phyloP scores from a whole-genome alignment of 2,797 vertebrate genomes.

The Buceros bicornis region DNA sequence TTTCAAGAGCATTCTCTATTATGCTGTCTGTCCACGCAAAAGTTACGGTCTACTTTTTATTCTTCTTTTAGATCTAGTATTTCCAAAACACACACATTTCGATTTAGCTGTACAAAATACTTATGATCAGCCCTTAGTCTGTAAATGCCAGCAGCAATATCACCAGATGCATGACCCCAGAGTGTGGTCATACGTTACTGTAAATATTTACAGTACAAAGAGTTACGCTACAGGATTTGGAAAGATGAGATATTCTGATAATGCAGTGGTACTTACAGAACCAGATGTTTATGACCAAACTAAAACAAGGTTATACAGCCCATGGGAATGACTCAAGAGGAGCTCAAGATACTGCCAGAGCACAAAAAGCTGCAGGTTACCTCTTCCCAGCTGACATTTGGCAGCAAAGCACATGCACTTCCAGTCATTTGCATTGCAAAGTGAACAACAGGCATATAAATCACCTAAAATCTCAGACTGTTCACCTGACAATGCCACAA shows the following conservation, averaged over 20 bases:
- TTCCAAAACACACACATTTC: not conserved
- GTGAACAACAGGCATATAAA: constrained; percentile 17
- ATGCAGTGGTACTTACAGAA: not conserved
- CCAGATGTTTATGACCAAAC: not conserved
- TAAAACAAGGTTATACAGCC: not conserved
- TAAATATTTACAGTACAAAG: not conserved
- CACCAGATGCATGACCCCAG: not conserved
- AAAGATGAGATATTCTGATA: not conserved
- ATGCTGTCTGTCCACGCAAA: not conserved
- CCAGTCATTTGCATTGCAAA: constrained; percentile 38
- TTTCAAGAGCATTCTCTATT: not conserved
- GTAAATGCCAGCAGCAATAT: not conserved
- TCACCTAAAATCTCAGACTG: not conserved
- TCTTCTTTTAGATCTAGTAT: not conserved
- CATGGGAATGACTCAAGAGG: not conserved
- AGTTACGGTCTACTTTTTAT: not conserved
- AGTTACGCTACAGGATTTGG: not conserved
- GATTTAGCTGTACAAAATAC: not conserved
- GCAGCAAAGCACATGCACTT: not conserved
- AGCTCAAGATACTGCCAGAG: not conserved
- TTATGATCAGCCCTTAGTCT: not conserved
- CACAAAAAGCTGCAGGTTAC: constrained; percentile 2
- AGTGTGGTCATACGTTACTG: not conserved
- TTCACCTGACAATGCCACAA: not conserved
- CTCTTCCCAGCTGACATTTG: constrained; percentile 20